phyloP scores from a whole-genome alignment of 2,888 invertebrate genomes.

The Ochropleura leucogaster region DNA sequence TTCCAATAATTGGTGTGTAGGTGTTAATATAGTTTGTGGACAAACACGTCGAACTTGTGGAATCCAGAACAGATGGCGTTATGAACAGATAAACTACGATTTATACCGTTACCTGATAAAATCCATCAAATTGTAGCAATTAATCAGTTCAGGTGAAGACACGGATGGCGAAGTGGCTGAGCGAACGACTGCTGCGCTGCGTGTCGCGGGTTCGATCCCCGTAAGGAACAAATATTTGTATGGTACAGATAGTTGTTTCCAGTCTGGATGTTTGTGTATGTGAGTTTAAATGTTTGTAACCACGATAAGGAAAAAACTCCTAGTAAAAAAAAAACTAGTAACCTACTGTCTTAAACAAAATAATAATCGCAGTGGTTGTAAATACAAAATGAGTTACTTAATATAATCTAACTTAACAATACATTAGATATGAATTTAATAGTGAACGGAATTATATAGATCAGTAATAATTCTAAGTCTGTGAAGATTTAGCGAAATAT shows the following conservation, averaged over 20 bases:
- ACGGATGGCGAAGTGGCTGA: no score
- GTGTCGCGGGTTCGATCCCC: no score
- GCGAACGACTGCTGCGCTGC: no score
- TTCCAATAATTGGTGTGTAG: constrained; percentile 75
- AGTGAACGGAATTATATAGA: constrained; percentile 40
- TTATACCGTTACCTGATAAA: constrained; percentile 33
- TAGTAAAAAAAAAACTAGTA: no score
- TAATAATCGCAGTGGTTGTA: constrained; percentile 9
- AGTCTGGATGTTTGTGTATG: no score
- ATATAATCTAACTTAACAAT: constrained; percentile 18
- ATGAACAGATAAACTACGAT: constrained; percentile 34
- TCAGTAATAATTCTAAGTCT: constrained; percentile 37
- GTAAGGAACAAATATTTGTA: no score
- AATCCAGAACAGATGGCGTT: constrained; percentile 26
- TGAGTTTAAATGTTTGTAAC: no score
- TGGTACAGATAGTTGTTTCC: no score
- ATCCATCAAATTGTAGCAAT: constrained; percentile 14
- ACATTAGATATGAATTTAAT: constrained; percentile 33
- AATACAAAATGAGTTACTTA: neutral
- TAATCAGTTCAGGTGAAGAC: neutral
- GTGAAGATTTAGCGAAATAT: constrained; percentile 72
- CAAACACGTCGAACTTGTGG: constrained; percentile 22
- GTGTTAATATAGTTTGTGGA: constrained; percentile 55
- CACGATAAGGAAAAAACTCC: no score
- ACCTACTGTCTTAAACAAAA: constrained; percentile 3